These are phyloP conservation scores for Coracias cyanogaster DNA, from an alignment of 2,797 vertebrate species.

Conservation along the genomic window DNA sequence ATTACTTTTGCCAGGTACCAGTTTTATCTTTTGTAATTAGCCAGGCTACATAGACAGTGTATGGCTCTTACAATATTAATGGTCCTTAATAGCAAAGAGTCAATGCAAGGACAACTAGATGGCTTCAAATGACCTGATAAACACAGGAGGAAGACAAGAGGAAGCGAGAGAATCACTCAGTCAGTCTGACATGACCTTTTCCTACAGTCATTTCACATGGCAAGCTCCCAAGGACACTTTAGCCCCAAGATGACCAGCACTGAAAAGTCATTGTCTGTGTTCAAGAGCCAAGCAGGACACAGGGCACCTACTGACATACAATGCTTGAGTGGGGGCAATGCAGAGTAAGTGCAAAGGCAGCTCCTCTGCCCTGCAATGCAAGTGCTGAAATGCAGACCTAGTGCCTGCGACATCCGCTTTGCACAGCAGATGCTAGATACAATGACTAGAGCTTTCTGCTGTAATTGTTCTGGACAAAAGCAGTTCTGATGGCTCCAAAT, in stretches of 20 bases:
- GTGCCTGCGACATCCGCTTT: rapidly evolving
- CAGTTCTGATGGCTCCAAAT: neutral
- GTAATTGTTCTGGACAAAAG: neutral
- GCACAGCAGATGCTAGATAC: neutral
- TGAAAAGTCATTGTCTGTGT: neutral
- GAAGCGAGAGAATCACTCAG: neutral
- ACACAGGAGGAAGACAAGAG: neutral
- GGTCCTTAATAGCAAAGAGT: neutral
- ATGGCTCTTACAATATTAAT: neutral
- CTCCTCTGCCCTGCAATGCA: rapidly evolving
- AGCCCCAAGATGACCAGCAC: neutral
- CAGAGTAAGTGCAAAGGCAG: neutral
- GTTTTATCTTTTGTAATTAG: neutral
- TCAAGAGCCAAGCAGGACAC: neutral
- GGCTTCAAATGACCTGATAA: conserved; percentile 18
- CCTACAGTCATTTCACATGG: neutral
- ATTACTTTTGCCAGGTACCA: neutral
- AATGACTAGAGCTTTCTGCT: neutral
- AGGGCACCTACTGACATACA: neutral
- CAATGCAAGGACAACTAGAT: neutral
- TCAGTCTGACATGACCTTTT: conserved; percentile 7
- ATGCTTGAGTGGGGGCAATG: neutral
- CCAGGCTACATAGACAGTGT: neutral
- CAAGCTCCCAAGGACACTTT: neutral
- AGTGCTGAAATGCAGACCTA: neutral